phyloP scores from a whole-genome alignment of 2,113 vertebrate species.

The Athene noctua region DNA sequence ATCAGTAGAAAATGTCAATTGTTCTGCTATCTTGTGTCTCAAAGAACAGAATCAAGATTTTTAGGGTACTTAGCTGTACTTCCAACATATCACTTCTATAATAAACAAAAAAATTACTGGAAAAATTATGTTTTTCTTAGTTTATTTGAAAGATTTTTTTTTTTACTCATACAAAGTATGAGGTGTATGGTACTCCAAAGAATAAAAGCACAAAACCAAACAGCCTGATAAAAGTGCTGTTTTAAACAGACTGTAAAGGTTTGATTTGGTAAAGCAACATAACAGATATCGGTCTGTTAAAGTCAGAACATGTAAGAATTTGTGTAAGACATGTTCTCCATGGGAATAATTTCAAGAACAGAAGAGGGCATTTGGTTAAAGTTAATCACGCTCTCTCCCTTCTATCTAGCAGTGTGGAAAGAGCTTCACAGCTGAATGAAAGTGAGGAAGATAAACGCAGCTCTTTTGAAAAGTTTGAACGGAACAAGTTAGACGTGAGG shows the following conservation, averaged over 20 bases:
- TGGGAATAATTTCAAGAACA: neutral
- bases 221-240: neutral
- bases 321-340: neutral
- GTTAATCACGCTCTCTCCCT: neutral
- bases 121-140: neutral
- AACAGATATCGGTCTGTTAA: neutral
- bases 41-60: neutral
- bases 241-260: neutral
- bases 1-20: constrained; percentile 26
- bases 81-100: neutral
- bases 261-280: neutral
- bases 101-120: neutral
- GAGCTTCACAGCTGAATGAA: neutral
- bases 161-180: neutral
- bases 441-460: neutral
- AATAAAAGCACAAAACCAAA: neutral
- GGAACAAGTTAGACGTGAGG: neutral
- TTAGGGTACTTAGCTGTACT: neutral
- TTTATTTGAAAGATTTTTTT: neutral
- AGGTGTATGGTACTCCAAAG: neutral
- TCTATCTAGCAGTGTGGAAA: neutral
- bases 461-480: neutral
- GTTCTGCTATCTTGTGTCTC: neutral
- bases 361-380: neutral
- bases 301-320: neutral